A percentile compares a stretch with the other conserved stretches of the same genome.
Evolutionary conservation across 2,113 vertebrate genomes (phyloP).

Genomic region (Cryptomyrus ogoouensis): DNA sequence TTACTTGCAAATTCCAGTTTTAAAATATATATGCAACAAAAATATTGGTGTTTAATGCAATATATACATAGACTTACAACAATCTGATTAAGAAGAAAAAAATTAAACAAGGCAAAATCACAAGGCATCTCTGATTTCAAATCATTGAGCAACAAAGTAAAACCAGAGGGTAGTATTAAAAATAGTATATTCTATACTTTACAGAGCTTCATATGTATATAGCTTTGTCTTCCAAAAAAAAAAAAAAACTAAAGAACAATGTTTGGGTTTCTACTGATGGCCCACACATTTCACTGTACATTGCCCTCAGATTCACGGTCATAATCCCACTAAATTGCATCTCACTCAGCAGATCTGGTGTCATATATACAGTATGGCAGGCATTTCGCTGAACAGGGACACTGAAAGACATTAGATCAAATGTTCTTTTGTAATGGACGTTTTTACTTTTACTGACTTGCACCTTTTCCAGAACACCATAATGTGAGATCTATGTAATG

Average conservation of each 20-base stretch:
- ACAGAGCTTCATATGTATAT: background rate
- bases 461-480: background rate
- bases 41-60: background rate
- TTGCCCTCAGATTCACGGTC: background rate
- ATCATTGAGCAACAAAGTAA: constrained; percentile 27
- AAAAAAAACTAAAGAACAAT: background rate
- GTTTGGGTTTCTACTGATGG: background rate
- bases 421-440: background rate
- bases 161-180: background rate
- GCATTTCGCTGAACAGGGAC: background rate
- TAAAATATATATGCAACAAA: background rate
- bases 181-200: constrained; percentile 10
- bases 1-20: background rate
- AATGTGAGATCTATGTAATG: background rate
- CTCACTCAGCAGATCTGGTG: background rate
- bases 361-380: background rate
- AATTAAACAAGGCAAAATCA: constrained; percentile 24
- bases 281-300: background rate
- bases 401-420: background rate
- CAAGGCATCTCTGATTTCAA: constrained; percentile 21
- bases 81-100: constrained; percentile 23
- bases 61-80: constrained; percentile 24
- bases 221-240: background rate
- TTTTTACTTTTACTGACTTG: background rate
- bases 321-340: background rate